Percentiles rank a stretch among this genome's conserved stretches.
These are phyloP conservation scores for Belonocnema kinseyi DNA, from an alignment of 1,140 invertebrate species.

Conservation along the genomic window DNA sequence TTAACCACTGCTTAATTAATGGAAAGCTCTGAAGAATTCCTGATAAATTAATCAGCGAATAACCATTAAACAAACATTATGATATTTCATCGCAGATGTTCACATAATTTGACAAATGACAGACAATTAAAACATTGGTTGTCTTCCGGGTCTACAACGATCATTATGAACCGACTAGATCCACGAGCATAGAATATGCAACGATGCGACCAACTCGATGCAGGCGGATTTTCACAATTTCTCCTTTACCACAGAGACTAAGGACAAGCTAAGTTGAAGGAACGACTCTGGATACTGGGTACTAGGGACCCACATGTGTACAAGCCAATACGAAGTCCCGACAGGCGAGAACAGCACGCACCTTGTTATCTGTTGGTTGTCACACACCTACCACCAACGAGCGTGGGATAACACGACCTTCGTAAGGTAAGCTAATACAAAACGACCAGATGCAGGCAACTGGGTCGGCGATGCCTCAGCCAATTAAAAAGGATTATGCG, in stretches of 20 bases:
- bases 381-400: constrained; percentile 51
- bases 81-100: not conserved
- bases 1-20: not conserved
- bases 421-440: constrained; percentile 58
- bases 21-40: not conserved
- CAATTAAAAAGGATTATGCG: constrained; percentile 59
- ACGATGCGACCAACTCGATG: not conserved
- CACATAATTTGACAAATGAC: constrained; percentile 6
- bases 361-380: constrained; percentile 32
- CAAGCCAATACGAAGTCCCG: constrained; percentile 69
- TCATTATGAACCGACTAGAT: constrained; percentile 15
- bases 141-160: not conserved
- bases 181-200: not conserved
- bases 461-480: constrained; percentile 58
- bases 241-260: not conserved
- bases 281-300: constrained; percentile 12
- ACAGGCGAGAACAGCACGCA: constrained; percentile 34
- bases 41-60: constrained; percentile 14
- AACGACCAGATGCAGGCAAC: constrained; percentile 57
- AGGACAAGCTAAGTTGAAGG: not conserved
- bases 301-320: not conserved
- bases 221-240: constrained; percentile 20
- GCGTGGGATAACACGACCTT: constrained; percentile 65
- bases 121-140: constrained; percentile 11
- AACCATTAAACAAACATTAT: not conserved